Base-by-base conservation (phyloP, 2,888 invertebrate genomes). In the Dryococelus australis region DNA sequence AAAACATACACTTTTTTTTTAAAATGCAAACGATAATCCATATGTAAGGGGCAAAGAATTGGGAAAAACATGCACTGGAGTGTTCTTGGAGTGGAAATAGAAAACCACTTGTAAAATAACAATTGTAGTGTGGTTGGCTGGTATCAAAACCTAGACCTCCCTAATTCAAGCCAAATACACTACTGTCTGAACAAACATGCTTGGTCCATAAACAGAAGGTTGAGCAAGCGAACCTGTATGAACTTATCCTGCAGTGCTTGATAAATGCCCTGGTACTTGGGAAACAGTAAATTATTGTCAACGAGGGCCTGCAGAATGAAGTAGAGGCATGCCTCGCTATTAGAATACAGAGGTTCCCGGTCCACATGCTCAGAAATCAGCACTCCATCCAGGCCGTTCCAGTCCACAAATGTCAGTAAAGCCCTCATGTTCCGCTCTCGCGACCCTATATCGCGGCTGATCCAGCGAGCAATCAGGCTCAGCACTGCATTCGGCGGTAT, bases 311-410 rank as follows among this genome's bases (percentile, higher is more conserved):
- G 92, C 88, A 95, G 91, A 87, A 95, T 92, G 88, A 93, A 92
- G 91, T 94, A 95, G 86, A 95, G 92, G 90, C 94, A 94, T 84
- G 94, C 91, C 90, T 94, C 94, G 90, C 94, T 94, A 87, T 94
- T 93, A 27, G 92, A 92, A 91, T 94, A 94, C 86, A 95, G 92
- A 81, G 93, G 93, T 89, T 94, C 94, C 47, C 92, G 93, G 89
- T 95, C 94, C 87, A 95, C 92, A 89, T 95, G 94, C 89, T 94
- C 93, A 85, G 93, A 93, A 88, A 94, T 93, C 89, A 93, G 92
- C 86, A 91, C 91, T n/a, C 93, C 92, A 90, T 93, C 93, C 88
- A 93, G 90, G 88, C 91, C 91, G 87, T 91, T 92, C 92, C 94
- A 93, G 88, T 93, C 92, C 87, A 94, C 92, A 90, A 93, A 93